Evolutionary conservation across 2,797 vertebrate species (phyloP), one percentile per base, ranked within the genome.

Genomic region (Hippoglossus hippoglossus): DNA sequence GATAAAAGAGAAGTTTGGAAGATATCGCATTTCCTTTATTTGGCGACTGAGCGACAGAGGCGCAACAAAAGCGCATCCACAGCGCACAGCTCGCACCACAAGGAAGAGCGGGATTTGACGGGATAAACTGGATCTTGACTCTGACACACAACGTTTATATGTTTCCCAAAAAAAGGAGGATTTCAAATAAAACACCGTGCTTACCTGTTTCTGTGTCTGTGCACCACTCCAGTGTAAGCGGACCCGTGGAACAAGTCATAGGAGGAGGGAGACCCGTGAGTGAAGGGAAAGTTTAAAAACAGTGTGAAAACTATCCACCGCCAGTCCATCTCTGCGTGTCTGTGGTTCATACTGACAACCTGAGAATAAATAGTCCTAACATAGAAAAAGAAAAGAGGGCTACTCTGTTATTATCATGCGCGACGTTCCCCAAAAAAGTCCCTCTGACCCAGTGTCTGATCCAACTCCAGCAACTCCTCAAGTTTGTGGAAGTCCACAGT

Each of bases 191-290:
- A 36, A 63, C 11, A 41, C 6, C 1, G 9, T 3, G 19, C 89
- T 86, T 87, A 95, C 95, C 93, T 93, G 54, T 92, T 95, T 31
- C 92, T 87, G 66, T 93, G 91, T 59, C 93, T 91, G 65, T 93
- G 92, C 21, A 81, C 84, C 44, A 65, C 72, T 69, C 89, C 92
- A 58, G 84, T 77, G 88, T 93, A 77, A 1, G 93, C 81, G 51
- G 82, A 83, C 22, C 91, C 89, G 7, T 93, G 92, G 78, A 93
- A 91, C 74, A 93, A 77, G 74, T 83, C 88, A 41, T 91, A 89
- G 12, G 91, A 92, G 55, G 91, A 80, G 24, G 92, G 91, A 59
- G 89, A 80, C 64, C 89, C 93, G 75, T 73, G 19, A 44, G 77
- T 84, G 46, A 90, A 39, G 41, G 87, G 81, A 62, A 93, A 75